A percentile compares a stretch with the other conserved stretches of the same genome.
phyloP scores from a whole-genome alignment of 2,888 invertebrate species.

The Nesidiocoris tenuis region DNA sequence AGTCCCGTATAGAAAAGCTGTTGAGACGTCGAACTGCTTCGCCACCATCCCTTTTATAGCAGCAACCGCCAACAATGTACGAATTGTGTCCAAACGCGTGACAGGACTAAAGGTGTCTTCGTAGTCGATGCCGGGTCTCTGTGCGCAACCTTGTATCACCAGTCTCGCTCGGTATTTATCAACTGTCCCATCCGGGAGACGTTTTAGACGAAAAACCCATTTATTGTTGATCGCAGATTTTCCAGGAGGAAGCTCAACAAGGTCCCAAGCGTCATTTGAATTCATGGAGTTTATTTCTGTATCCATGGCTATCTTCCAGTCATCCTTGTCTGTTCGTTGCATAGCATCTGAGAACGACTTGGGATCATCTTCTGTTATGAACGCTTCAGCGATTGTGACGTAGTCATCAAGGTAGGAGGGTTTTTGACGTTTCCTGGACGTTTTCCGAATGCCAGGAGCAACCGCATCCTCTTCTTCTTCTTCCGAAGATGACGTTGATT shows the following conservation, averaged over 20 bases:
- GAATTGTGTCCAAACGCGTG: neutral
- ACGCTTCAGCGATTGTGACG: slow-evolving; percentile 11
- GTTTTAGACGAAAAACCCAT: slow-evolving; percentile 25
- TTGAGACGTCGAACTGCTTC: neutral
- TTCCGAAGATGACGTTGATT: too few relatives aligned
- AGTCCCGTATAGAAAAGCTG: slow-evolving; percentile 9
- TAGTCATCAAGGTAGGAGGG: slow-evolving; percentile 16
- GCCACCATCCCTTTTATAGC: neutral
- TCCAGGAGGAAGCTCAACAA: slow-evolving; percentile 24
- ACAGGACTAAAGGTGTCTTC: slow-evolving; percentile 1
- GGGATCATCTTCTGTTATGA: slow-evolving; percentile 10
- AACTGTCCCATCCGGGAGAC: slow-evolving; percentile 1
- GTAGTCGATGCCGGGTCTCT: neutral
- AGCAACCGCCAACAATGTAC: neutral
- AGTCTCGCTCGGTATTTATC: neutral
- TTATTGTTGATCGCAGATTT: slow-evolving; percentile 10
- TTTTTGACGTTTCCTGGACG: slow-evolving; percentile 1
- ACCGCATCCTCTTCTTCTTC: too few relatives aligned
- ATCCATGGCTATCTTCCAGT: slow-evolving; percentile 14
- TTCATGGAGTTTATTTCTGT: slow-evolving; percentile 16
- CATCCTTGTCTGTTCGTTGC: slow-evolving; percentile 15
- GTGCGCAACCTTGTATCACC: neutral
- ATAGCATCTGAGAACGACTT: slow-evolving; percentile 22
- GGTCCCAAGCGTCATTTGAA: slow-evolving; percentile 18
- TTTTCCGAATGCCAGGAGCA: neutral